Percentiles rank a stretch among this genome's conserved stretches.
Conservation (phyloP, 2,797 vertebrate genomes). For the Pseudocheirus occidentalis region DNA sequence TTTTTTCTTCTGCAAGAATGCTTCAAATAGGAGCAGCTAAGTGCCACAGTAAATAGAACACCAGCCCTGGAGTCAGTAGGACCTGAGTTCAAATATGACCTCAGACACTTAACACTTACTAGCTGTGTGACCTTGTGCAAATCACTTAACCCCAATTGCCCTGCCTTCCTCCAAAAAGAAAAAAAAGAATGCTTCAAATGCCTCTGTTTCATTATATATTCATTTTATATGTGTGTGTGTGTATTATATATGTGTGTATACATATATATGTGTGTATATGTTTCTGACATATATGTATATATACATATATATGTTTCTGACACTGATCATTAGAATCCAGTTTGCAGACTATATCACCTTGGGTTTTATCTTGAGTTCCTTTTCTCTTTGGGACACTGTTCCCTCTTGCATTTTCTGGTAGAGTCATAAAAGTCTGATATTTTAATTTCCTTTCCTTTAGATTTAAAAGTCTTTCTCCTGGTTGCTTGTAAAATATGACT, state of each 20-base stretch:
- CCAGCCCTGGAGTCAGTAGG: too few relatives aligned
- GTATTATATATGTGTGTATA: too few relatives aligned
- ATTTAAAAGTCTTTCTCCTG: not conserved
- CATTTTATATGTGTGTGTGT: too few relatives aligned
- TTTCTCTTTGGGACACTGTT: not conserved
- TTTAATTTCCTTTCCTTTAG: not conserved
- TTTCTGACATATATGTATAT: too few relatives aligned
- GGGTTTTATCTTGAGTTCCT: not conserved
- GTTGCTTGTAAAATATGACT: not conserved
- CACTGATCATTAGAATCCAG: not conserved
- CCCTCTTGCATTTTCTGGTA: not conserved
- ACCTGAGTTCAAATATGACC: too few relatives aligned
- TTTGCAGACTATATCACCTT: not conserved
- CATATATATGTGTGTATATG: too few relatives aligned
- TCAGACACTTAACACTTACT: too few relatives aligned
- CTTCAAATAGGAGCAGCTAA: not conserved
- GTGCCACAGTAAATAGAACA: too few relatives aligned
- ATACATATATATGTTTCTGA: too few relatives aligned
- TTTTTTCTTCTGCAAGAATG: not conserved
- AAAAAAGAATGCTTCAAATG: not conserved
- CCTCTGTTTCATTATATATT: not conserved
- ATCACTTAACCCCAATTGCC: too few relatives aligned
- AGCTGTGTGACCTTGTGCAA: too few relatives aligned
- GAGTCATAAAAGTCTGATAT: not conserved
- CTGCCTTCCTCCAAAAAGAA: too few relatives aligned